Percentiles rank a stretch among this genome's conserved stretches.
These are phyloP conservation scores for Caerostris darwini DNA, from an alignment of 1,140 invertebrate species.

Conservation along the genomic window DNA sequence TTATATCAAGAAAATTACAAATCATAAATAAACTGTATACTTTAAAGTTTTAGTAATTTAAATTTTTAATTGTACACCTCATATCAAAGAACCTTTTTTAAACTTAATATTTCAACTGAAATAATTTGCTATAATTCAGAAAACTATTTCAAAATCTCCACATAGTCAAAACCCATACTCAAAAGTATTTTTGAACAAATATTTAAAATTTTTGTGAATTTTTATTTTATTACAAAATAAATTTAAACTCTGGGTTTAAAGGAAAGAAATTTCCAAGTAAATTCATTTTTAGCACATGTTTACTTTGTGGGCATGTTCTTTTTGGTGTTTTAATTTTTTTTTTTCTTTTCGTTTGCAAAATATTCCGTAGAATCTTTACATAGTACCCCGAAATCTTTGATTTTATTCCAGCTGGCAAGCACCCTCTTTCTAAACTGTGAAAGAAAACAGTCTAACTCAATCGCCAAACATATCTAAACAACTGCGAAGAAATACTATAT, in stretches of 20 bases:
- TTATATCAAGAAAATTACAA: too few species aligned
- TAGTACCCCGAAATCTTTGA: not conserved
- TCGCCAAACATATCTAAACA: not conserved
- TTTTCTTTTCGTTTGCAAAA: not conserved
- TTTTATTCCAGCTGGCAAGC: constrained; percentile 25
- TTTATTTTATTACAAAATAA: not conserved
- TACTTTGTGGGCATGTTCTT: not conserved
- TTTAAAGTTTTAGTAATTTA: too few species aligned
- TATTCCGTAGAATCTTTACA: not conserved
- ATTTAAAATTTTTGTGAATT: not conserved
- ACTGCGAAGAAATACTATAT: not conserved
- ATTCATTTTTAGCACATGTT: constrained; percentile 20
- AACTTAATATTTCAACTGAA: too few species aligned
- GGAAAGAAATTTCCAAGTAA: not conserved
- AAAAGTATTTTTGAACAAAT: not conserved
- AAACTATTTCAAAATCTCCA: not conserved
- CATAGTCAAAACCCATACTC: not conserved
- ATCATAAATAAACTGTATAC: too few species aligned
- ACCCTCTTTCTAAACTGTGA: not conserved
- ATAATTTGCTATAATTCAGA: not conserved
- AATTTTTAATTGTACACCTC: too few species aligned
- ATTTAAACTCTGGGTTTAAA: not conserved
- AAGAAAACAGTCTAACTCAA: not conserved
- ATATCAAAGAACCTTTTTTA: too few species aligned
- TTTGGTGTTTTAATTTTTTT: not conserved